Evolutionary conservation across 2,113 vertebrate genomes (phyloP), one percentile per base, ranked within the genome.

Genomic region (Lophura nycthemera): DNA sequence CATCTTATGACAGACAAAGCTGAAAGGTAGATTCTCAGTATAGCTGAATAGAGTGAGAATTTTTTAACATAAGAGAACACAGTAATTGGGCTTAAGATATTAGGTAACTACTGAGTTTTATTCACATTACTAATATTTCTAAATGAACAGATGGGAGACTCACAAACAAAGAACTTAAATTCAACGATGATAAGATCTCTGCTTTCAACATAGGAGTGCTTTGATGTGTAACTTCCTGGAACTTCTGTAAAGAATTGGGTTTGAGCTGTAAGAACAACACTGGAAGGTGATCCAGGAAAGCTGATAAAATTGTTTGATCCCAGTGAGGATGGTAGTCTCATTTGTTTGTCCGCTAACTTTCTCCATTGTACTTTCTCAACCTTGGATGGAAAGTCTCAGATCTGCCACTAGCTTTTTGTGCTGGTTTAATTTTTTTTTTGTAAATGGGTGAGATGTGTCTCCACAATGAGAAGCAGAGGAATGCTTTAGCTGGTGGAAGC

Each of bases 301-400:
- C 19, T 83, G 24, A 57, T 56, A 6, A 2, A n/a, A 22, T 24
- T 63, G 10, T 29, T 73, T 77, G 34, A 65, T 57, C 34, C n/a
- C 10, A n/a, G 5, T 66, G 48, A 73, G 10, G 84, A 16, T 42
- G 2, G 5, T 7, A 50, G 6, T 64, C 24, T 88, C 34, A 30
- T 47, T 64, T 1, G 1, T 30, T 69, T 45, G 59, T 20, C 7
- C 13, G 83, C 11, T 56, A 29, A 14, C 20, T 48, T 79, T 85
- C 10, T 18, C 7, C 38, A 15, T 15, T 64, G 11, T 56, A 21
- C 18, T 71, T 88, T 85, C 47, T 42, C 61, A 88, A 30, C 13
- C 17, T 56, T 45, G 48, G 6, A 57, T 5, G 2, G 34, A 18
- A 15, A 64, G 34, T 75, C 5, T 27, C 0, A 0, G 11, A n/a